phyloP scores from a whole-genome alignment of 2,888 invertebrate species.

The Leucozona laternaria region DNA sequence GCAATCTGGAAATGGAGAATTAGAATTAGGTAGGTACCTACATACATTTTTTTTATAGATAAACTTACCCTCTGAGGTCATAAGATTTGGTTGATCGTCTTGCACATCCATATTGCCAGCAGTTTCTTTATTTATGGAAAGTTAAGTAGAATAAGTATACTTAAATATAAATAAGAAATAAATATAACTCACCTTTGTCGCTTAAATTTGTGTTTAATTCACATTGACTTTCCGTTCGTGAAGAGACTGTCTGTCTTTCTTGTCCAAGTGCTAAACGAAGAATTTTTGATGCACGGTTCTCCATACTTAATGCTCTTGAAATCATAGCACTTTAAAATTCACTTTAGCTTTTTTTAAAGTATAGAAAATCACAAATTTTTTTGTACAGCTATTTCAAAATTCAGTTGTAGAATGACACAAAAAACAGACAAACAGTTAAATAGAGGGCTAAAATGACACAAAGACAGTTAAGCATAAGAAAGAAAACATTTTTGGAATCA shows the following conservation, averaged over 20 bases:
- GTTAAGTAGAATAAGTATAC: neutral
- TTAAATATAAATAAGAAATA: neutral
- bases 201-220: conserved; percentile 6
- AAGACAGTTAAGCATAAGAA: too few species aligned
- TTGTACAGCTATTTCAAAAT: neutral
- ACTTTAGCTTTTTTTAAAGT: neutral
- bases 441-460: too few species aligned
- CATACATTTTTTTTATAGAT: neutral
- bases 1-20: too few species aligned
- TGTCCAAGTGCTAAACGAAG: conserved; percentile 12
- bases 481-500: too few species aligned
- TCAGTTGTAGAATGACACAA: neutral
- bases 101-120: neutral
- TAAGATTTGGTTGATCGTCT: neutral
- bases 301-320: conserved; percentile 11
- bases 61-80: neutral
- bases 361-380: conserved; percentile 4
- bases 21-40: neutral
- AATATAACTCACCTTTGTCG: conserved; percentile 1
- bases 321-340: conserved; percentile 13
- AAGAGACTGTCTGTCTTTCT: conserved; percentile 1
- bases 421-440: too few species aligned
- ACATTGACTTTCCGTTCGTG: neutral
- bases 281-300: conserved; percentile 24
- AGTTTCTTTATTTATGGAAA: neutral